Evolutionary conservation across 2,113 vertebrate species (phyloP), one percentile per base, ranked within the genome.

Genomic region (Silurus asotus): DNA sequence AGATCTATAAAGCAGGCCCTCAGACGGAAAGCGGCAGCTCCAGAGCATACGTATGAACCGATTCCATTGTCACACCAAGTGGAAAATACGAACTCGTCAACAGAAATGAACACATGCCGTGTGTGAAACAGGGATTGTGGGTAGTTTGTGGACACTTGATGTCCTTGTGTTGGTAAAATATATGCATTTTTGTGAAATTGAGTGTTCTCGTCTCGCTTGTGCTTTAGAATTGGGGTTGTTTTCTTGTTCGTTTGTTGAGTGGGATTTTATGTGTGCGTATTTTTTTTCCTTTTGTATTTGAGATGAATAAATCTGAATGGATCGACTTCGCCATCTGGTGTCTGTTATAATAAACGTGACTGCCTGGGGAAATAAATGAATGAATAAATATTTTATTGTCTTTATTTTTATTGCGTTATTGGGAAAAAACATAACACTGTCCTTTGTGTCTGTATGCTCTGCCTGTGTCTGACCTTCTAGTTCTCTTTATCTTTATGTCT

Each of bases 31-130:
- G n/a, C 45, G 23, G 76, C 84, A 82, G 76, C 84, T 58, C 88
- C 76, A 95, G 93, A 89, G 94, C 94, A 15, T 95, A 89, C 23
- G 90, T 92, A 82, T 92, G 69, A 91, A 17, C 1, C 20, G 13
- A 4, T 28, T 49, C 10, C 6, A 55, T n/a, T 8, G 6, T 9
- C 23, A 37, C 37, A 37, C 37, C 37, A 37, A 37, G 37, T 37
- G 37, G 37, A 37, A 37, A 37, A 37, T 37, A 37, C 37, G 37
- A 37, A 37, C 37, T 37, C 37, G 37, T 37, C 37, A 37, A 37
- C 37, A 37, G 37, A 37, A 37, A 37, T 37, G 37, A 8, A 74
- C 28, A 58, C 51, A 56, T 11, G 7, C 37, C 8, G 0, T 72
- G 10, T n/a, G 0, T 74, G 77, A 11, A 56, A 19, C 25, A 6